Evolutionary conservation across 2,888 invertebrate genomes (phyloP).

Genomic region (Nemoura dubitans): DNA sequence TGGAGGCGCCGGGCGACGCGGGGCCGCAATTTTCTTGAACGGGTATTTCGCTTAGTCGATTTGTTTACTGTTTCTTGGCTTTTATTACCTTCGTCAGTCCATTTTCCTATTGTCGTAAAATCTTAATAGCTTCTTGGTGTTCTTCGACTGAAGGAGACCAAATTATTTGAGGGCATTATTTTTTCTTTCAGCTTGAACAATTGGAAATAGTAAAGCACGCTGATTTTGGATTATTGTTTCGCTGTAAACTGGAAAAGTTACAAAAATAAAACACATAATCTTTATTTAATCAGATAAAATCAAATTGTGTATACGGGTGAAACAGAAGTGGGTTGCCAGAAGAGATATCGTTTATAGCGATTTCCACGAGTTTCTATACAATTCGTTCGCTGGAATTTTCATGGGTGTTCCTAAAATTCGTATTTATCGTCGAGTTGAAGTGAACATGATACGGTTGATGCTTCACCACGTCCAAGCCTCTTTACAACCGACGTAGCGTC

Average conservation of each 20-base stretch:
- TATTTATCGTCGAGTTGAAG: neutral
- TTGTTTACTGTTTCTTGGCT: neutral
- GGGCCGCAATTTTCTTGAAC: neutral
- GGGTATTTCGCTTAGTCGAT: neutral
- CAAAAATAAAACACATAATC: neutral
- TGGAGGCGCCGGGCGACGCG: neutral
- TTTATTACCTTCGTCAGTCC: neutral
- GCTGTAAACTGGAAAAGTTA: neutral
- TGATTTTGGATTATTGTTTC: neutral
- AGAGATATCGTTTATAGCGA: neutral
- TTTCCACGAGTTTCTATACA: neutral
- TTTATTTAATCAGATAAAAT: neutral
- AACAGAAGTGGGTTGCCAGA: neutral
- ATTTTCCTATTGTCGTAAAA: neutral
- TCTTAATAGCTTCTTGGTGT: neutral
- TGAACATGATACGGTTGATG: neutral
- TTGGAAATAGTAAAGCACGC: neutral
- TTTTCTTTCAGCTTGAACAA: neutral
- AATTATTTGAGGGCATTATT: neutral
- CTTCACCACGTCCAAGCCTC: slow-evolving; percentile 7
- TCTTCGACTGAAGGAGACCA: neutral
- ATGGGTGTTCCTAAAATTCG: neutral
- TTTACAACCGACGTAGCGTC: neutral
- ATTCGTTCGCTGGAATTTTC: neutral
- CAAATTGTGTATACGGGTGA: neutral